Conservation (phyloP, 2,797 vertebrate genomes). For the Sebastes oblongus region DNA sequence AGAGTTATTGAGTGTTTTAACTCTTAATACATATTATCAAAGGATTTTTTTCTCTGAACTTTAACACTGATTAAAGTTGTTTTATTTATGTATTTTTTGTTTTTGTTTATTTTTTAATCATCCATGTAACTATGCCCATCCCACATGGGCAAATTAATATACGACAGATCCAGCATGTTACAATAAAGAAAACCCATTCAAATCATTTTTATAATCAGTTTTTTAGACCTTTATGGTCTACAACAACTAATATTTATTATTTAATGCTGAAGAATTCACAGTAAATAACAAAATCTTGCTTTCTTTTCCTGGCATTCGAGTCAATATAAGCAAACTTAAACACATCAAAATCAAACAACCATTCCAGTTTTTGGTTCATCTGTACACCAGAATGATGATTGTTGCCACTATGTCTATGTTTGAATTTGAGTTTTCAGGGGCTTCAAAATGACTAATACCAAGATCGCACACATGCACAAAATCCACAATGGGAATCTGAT, state of each 20-base stretch:
- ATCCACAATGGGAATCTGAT: neutral
- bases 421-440: neutral
- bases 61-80: neutral
- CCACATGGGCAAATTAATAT: neutral
- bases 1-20: neutral
- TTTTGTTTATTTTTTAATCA: neutral
- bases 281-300: neutral
- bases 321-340: neutral
- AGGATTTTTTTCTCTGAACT: neutral
- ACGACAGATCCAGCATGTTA: neutral
- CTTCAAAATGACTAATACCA: neutral
- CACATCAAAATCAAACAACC: neutral
- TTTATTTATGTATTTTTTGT: neutral
- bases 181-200: rapidly evolving
- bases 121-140: neutral
- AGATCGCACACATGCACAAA: neutral
- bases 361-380: neutral
- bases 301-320: neutral
- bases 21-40: neutral
- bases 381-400: neutral
- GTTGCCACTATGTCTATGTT: neutral
- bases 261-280: neutral
- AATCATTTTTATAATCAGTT: no score
- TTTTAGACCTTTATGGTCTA: neutral
- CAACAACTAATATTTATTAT: neutral